A percentile compares a stretch with the other conserved stretches of the same genome.
phyloP scores from a whole-genome alignment of 2,888 invertebrate genomes.

The Drosophila testacea region DNA sequence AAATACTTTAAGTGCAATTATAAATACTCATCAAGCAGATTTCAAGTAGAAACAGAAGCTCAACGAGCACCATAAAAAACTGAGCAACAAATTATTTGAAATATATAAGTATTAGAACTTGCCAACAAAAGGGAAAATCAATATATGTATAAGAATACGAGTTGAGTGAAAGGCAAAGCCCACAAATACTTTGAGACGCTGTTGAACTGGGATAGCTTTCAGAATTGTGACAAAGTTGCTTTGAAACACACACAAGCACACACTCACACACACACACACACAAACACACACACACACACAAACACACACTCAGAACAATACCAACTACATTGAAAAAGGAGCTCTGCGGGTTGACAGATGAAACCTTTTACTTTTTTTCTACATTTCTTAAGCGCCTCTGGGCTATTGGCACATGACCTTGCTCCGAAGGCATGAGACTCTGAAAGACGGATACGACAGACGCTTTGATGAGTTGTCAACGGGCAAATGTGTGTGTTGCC shows the following conservation, averaged over 20 bases:
- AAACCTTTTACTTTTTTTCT: conserved; percentile 49
- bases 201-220: conserved; percentile 6
- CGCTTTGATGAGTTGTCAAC: conserved; percentile 77
- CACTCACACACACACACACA: conserved; percentile 34
- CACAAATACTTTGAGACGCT: conserved; percentile 48
- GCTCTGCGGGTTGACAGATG: conserved; percentile 44
- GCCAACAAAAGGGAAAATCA: conserved; percentile 55
- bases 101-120: conserved; percentile 31
- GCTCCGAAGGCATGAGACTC: conserved; percentile 41
- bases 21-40: conserved; percentile 66
- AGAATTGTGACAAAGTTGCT: conserved; percentile 62
- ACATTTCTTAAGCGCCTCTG: conserved; percentile 61
- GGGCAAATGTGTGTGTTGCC: conserved; percentile 43
- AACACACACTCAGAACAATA: neutral
- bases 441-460: conserved; percentile 11
- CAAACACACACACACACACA: neutral
- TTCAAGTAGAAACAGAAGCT: conserved; percentile 53
- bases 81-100: conserved; percentile 50
- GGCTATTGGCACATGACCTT: conserved; percentile 76
- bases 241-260: conserved; percentile 20
- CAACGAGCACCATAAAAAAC: conserved; percentile 20
- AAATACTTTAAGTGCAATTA: conserved; percentile 73
- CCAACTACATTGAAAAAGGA: conserved; percentile 18
- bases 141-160: conserved; percentile 34
- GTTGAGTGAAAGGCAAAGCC: conserved; percentile 36